Conservation (phyloP, 2,888 invertebrate species). For the Hemicrepidius hirtus region DNA sequence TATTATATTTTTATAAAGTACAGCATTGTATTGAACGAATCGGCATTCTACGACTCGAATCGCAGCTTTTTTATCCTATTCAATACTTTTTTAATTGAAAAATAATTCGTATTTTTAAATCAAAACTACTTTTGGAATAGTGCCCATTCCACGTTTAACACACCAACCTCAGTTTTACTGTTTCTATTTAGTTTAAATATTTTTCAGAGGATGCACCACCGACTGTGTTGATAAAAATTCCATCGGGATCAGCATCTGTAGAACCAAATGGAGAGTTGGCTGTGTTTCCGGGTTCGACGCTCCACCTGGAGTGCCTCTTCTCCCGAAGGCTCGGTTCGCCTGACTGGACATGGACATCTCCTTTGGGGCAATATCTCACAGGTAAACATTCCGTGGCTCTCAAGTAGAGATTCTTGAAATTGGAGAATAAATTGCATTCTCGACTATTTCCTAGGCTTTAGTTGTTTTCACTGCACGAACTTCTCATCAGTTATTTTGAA, state of each 20-base stretch:
- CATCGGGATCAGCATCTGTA: conserved; percentile 86
- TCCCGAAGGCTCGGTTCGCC: conserved; percentile 85
- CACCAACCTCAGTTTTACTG: no score
- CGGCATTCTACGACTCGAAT: no score
- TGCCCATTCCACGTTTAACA: no score
- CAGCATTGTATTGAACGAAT: no score
- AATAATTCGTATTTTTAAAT: no score
- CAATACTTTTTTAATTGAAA: no score
- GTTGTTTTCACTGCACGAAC: conserved; percentile 14
- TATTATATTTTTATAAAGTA: no score
- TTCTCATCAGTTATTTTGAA: conserved; percentile 19
- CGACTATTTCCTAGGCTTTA: conserved; percentile 21
- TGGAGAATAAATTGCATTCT: conserved; percentile 45
- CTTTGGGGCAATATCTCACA: conserved; percentile 84
- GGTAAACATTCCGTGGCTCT: conserved; percentile 72
- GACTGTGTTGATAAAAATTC: conserved; percentile 84
- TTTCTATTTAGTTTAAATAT: no score
- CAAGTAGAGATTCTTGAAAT: conserved; percentile 42
- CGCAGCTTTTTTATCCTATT: no score
- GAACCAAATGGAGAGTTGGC: conserved; percentile 87
- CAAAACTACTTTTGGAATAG: no score
- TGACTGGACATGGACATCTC: conserved; percentile 92
- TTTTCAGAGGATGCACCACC: conserved; percentile 86
- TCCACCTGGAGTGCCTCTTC: conserved; percentile 89
- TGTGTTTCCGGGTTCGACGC: conserved; percentile 86